Evolutionary conservation across 2,888 invertebrate species (phyloP), one percentile per base, ranked within the genome.

Genomic region (Plebejus argus): DNA sequence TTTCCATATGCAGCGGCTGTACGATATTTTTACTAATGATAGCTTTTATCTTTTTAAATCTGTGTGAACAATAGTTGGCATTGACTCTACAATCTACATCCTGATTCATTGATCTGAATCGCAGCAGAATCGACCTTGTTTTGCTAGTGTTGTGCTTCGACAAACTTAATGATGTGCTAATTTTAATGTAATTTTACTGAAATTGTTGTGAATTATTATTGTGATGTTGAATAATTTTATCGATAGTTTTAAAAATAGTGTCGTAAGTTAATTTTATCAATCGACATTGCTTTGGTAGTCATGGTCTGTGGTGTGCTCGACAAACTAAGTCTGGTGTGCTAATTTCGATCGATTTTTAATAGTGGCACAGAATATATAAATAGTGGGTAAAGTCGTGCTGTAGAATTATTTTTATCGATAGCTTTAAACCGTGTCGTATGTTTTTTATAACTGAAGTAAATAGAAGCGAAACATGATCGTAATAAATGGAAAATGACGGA

Each of bases 81-180:
- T 72, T 72, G 72, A 72, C 45, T 39, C 35, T 45, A 72, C 72
- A 72, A 23, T 39, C 35, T 45, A 72, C 72, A 72, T 72, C 72
- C 72, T 72, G 72, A 20, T 45, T 70, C 70, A n/a, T 70, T 72
- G 72, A 72, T 72, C 49, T 45, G 49, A 72, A 72, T 72, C 72
- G 10, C 72, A 12, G 61, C 23, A 23, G 70, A 70, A 70, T 70
- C 23, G 74, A 77, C 49, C 66, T n/a, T 53, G 49, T 49, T 8
- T 49, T 12, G 49, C 15, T 49, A 49, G 49, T 49, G 10, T 49
- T 49, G 49, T 12, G 12, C 1, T 49, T 49, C 49, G 49, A 12
- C 49, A 12, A 12, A 15, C 35, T 35, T 35, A 35, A 7, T 35
- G 28, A 28, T 28, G 28, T 28, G 28, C n/a, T n/a, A 1, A 8